Evolutionary conservation across 2,888 invertebrate genomes (phyloP).

Genomic region (Boloria selene): DNA sequence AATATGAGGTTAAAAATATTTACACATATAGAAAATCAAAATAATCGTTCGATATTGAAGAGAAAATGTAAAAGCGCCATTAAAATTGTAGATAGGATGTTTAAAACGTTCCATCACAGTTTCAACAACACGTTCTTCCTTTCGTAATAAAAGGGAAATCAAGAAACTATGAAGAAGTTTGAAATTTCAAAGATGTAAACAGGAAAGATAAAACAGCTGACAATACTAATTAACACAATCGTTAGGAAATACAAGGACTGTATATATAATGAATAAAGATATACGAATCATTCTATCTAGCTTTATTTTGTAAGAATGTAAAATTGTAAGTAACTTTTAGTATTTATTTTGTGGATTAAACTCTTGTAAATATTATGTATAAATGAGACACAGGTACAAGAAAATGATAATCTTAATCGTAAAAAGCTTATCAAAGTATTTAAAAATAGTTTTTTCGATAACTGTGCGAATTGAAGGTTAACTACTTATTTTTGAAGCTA

Average conservation of each 20-base stretch:
- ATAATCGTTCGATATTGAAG: background rate
- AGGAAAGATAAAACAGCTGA: conserved; percentile 77
- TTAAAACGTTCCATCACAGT: conserved; percentile 31
- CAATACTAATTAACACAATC: conserved; percentile 78
- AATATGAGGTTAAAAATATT: background rate
- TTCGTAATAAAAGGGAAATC: conserved; percentile 26
- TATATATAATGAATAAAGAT: conserved; percentile 67
- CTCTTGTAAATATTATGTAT: conserved; percentile 65
- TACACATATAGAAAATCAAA: background rate
- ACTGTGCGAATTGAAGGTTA: background rate
- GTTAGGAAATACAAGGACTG: conserved; percentile 58
- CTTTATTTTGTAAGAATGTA: conserved; percentile 69
- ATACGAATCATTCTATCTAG: conserved; percentile 77
- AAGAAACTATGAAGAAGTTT: conserved; percentile 19
- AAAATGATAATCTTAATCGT: too few species aligned
- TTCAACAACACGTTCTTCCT: conserved; percentile 26
- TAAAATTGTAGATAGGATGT: conserved; percentile 40
- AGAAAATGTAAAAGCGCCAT: conserved; percentile 12
- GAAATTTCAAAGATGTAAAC: conserved; percentile 43
- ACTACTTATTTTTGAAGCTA: background rate
- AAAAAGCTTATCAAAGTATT: too few species aligned
- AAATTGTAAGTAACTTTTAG: conserved; percentile 66
- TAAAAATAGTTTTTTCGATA: background rate
- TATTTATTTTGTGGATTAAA: conserved; percentile 51
- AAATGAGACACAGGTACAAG: conserved; percentile 38